Conservation (phyloP, 2,888 invertebrate species). For the Athrips mouffetella region DNA sequence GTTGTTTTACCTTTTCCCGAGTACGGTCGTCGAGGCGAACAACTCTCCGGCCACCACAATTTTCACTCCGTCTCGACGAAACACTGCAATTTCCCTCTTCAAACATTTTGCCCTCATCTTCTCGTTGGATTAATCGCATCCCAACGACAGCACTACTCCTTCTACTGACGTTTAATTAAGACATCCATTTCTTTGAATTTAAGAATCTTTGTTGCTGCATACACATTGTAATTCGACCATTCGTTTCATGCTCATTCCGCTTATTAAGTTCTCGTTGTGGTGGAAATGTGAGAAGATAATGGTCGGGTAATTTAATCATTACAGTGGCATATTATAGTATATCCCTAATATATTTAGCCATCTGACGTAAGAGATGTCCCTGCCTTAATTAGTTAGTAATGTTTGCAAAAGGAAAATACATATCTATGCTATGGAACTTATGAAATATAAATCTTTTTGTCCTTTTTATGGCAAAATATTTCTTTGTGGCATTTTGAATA, state of each 20-base stretch:
- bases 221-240: slow-evolving; percentile 2
- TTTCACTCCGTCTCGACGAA: slow-evolving; percentile 39
- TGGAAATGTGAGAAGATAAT: not conserved
- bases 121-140: slow-evolving; percentile 48
- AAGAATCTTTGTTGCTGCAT: not conserved
- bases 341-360: not conserved
- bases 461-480: too few species aligned
- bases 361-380: not conserved
- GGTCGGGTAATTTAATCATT: not conserved
- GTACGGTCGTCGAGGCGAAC: slow-evolving; percentile 6
- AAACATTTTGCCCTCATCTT: slow-evolving; percentile 46
- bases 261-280: not conserved
- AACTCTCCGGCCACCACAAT: slow-evolving; percentile 35
- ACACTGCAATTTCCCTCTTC: slow-evolving; percentile 50
- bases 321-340: not conserved
- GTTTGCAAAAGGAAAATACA: not conserved
- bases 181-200: slow-evolving; percentile 19
- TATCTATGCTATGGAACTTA: too few species aligned
- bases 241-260: not conserved
- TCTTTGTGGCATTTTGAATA: too few species aligned
- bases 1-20: slow-evolving; percentile 18
- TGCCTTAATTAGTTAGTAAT: not conserved
- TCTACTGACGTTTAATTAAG: slow-evolving; percentile 33
- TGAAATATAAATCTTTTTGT: too few species aligned
- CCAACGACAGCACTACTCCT: slow-evolving; percentile 37